Percentiles rank a stretch among this genome's conserved stretches.
Conservation (phyloP, 2,797 vertebrate species). For the Myripristis jacobus region DNA sequence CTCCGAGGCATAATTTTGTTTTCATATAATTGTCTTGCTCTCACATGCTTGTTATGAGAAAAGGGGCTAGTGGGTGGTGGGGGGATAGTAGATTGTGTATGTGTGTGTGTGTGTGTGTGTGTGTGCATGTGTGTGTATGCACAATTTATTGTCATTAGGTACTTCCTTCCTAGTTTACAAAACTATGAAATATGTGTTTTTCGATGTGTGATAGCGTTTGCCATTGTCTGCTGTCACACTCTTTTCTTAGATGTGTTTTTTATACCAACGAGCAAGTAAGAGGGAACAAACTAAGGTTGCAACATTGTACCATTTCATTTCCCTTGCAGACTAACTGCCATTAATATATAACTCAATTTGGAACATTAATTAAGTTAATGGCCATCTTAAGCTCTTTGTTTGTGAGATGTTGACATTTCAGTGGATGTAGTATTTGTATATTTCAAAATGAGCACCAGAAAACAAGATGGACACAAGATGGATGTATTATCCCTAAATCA, state of each 20-base stretch:
- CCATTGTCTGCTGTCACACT: not conserved
- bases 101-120: too few species aligned
- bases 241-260: not conserved
- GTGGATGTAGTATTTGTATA: not conserved
- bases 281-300: not conserved
- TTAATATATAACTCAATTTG: constrained; percentile 19
- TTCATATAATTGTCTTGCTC: constrained; percentile 67
- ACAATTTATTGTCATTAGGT: constrained; percentile 24
- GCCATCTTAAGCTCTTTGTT: constrained; percentile 11
- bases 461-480: not conserved
- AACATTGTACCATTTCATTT: constrained; percentile 25
- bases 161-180: constrained; percentile 14
- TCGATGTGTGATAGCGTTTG: not conserved
- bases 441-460: not conserved
- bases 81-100: constrained; percentile 8
- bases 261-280: not conserved
- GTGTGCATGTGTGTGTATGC: not conserved
- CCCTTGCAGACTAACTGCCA: constrained; percentile 7
- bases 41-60: constrained; percentile 50
- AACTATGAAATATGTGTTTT: not conserved
- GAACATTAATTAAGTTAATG: constrained; percentile 11
- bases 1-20: constrained; percentile 68
- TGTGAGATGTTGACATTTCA: constrained; percentile 18
- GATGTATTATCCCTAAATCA: not conserved
- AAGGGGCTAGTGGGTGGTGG: constrained; percentile 24